Conservation (phyloP, 1,140 invertebrate species). For the Aphaenogaster rudis region DNA sequence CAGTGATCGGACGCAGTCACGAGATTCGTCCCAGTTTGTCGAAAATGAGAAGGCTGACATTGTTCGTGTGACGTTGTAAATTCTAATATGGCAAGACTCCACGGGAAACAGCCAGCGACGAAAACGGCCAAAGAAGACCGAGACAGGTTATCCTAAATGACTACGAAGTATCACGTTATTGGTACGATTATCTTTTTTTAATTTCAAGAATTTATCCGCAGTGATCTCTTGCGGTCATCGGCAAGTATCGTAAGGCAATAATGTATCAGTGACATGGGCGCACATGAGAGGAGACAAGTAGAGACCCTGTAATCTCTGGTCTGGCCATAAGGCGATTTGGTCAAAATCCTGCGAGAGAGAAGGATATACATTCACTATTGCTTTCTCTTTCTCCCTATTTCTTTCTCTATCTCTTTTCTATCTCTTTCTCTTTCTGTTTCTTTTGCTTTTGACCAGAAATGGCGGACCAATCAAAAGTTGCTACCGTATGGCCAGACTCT, state of each 20-base stretch:
- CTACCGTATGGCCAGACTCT: no score
- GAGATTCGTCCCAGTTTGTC: not conserved
- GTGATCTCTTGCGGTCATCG: not conserved
- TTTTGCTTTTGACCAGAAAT: no score
- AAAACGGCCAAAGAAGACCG: not conserved
- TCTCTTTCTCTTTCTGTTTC: no score
- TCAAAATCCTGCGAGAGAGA: no score
- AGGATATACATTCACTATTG: no score
- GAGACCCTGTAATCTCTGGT: no score
- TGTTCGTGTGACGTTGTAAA: not conserved
- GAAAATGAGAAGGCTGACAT: not conserved
- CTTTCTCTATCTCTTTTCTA: no score
- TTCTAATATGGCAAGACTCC: not conserved
- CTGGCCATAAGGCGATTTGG: no score
- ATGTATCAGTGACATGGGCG: no score
- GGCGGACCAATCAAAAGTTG: no score
- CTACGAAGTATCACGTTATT: not conserved
- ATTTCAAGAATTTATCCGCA: not conserved
- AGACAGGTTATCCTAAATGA: not conserved
- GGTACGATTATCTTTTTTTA: not conserved
- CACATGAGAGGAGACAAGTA: no score
- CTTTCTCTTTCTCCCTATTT: no score
- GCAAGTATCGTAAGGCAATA: not conserved
- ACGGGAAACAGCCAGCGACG: not conserved
- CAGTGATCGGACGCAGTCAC: not conserved